Conservation (phyloP, 2,113 vertebrate species). For the Plecotus auritus region DNA sequence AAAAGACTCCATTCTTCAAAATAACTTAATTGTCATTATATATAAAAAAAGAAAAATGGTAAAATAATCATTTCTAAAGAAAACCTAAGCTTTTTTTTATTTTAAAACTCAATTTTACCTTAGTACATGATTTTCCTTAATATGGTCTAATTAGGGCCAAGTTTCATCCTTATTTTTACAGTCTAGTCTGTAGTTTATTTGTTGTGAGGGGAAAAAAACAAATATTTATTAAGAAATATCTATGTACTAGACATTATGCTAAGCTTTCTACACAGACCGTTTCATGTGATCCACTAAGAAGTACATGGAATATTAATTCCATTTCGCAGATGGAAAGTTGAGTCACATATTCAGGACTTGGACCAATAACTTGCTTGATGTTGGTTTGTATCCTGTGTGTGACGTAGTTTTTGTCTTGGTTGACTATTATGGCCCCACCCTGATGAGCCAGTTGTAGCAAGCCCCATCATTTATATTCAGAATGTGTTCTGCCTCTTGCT, state of each 20-base stretch:
- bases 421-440: background rate
- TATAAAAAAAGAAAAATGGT: background rate
- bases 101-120: slow-evolving; percentile 18
- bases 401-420: background rate
- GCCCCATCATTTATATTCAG: background rate
- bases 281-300: background rate
- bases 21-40: background rate
- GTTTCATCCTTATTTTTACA: background rate
- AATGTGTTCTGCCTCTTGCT: background rate
- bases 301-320: background rate
- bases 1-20: background rate
- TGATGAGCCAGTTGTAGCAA: background rate
- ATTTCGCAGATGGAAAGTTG: background rate
- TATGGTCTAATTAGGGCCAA: background rate
- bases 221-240: background rate
- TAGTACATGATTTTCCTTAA: background rate
- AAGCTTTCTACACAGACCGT: background rate
- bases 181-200: background rate
- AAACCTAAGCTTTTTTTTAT: background rate
- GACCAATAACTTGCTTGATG: background rate
- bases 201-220: background rate
- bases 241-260: background rate
- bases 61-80: background rate
- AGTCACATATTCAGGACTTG: background rate
- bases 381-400: background rate